Evolutionary conservation across 2,113 vertebrate genomes (phyloP), one percentile per base, ranked within the genome.

Genomic region (Oncorhynchus mykiss): DNA sequence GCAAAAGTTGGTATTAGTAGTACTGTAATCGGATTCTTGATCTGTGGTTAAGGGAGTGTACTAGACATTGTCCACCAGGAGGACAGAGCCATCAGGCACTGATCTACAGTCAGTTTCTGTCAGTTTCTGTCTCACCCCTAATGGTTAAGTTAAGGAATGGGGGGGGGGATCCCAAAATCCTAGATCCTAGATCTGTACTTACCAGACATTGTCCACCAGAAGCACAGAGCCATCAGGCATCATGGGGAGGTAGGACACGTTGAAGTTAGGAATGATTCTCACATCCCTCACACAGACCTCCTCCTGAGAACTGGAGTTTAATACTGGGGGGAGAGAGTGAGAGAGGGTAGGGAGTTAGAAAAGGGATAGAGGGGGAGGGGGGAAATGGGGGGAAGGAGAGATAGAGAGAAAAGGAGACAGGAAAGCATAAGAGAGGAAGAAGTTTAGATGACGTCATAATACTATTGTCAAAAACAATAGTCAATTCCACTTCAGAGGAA

Each of bases 181-280:
- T 45, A 45, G 7, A 22, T 59, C 94, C 87, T 29, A 0, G 7
- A 25, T 3, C 14, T 71, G 11, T 22, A 62, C 94, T 87, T 85
- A 96, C 96, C 95, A 96, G 73, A 96, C 95, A 18, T 94, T 95
- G 73, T 97, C 96, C 0, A 96, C 95, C 27, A 96, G 91, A 76
- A 96, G 91, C 5, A 97, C 95, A 0, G 96, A 96, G 60, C 96
- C 95, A 0, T 97, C 96, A 0, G 96, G 96, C 96, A 97, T 96
- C 90, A 97, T 92, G 25, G 96, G 96, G 49, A 97, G 92, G 86
- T 95, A 97, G 49, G 95, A 95, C 59, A 94, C 93, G 13, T 96
- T 97, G 78, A 96, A 95, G 85, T 97, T 96, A 57, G 96, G 96
- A 13, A 96, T 90, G 67, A 97, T 94, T 70, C 90, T 92, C 67